Conservation (phyloP, 2,797 vertebrate genomes). For the Microcaecilia unicolor region DNA sequence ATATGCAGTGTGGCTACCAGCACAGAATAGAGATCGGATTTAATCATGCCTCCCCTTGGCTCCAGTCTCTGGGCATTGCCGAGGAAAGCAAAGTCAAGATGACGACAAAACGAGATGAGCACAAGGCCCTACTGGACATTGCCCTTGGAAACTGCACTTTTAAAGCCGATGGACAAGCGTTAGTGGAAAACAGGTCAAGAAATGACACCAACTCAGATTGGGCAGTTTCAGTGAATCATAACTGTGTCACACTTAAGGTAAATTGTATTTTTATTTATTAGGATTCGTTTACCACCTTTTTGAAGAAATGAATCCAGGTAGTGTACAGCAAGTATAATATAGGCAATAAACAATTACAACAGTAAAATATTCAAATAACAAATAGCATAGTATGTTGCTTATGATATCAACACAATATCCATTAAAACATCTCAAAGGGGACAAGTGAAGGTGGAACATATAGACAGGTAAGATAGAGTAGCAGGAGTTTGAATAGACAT, state of each 20-base stretch:
- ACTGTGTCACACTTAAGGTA: conserved; percentile 59
- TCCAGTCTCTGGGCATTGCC: conserved; percentile 47
- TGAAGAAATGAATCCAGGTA: too few species aligned
- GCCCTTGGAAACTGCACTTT: conserved; percentile 54
- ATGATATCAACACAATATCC: too few species aligned
- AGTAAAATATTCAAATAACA: too few species aligned
- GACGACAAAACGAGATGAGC: conserved; percentile 16
- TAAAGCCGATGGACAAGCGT: conserved; percentile 31
- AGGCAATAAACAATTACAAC: too few species aligned
- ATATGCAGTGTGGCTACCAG: conserved; percentile 10
- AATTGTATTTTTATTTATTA: too few species aligned
- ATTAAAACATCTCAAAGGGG: too few species aligned
- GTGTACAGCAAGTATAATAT: too few species aligned
- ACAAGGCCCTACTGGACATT: conserved; percentile 30
- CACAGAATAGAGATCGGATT: conserved; percentile 39
- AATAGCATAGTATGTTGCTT: too few species aligned
- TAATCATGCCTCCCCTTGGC: conserved; percentile 41
- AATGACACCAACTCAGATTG: conserved; percentile 27
- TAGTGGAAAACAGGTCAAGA: conserved; percentile 11
- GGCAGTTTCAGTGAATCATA: conserved; percentile 43
- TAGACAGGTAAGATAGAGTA: too few species aligned
- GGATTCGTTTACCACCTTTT: too few species aligned
- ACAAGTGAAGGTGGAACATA: too few species aligned
- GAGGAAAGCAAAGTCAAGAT: conserved; percentile 36
- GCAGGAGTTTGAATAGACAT: too few species aligned